Evolutionary conservation across 2,113 vertebrate species (phyloP).

Genomic region (Guaruba guarouba): DNA sequence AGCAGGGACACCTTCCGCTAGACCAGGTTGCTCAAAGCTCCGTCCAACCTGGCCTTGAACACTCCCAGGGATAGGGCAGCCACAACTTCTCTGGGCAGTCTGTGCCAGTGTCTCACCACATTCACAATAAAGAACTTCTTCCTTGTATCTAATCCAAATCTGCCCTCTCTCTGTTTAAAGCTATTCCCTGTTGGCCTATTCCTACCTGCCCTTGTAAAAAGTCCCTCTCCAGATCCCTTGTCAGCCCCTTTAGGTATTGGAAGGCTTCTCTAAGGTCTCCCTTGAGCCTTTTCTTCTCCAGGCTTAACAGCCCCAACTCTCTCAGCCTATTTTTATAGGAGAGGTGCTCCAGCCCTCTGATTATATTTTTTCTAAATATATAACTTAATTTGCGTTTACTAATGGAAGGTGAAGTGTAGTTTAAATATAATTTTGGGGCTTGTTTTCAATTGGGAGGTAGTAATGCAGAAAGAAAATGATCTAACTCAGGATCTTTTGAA

Average conservation of each 20-base stretch:
- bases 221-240: neutral
- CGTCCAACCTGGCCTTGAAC: neutral
- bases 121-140: neutral
- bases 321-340: neutral
- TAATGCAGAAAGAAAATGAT: neutral
- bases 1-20: neutral
- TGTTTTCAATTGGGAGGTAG: neutral
- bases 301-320: neutral
- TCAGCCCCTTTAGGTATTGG: neutral
- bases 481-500: neutral
- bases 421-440: neutral
- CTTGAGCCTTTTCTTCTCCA: neutral
- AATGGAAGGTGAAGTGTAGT: neutral
- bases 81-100: neutral
- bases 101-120: neutral
- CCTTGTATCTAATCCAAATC: neutral
- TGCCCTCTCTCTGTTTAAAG: neutral
- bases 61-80: neutral
- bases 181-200: neutral
- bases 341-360: neutral
- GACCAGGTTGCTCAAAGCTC: neutral
- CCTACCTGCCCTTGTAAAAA: neutral
- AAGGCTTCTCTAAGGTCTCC: neutral
- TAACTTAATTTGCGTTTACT: neutral
- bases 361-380: neutral